Conservation (phyloP, 1,140 invertebrate genomes). For the Saccostrea glomerata region DNA sequence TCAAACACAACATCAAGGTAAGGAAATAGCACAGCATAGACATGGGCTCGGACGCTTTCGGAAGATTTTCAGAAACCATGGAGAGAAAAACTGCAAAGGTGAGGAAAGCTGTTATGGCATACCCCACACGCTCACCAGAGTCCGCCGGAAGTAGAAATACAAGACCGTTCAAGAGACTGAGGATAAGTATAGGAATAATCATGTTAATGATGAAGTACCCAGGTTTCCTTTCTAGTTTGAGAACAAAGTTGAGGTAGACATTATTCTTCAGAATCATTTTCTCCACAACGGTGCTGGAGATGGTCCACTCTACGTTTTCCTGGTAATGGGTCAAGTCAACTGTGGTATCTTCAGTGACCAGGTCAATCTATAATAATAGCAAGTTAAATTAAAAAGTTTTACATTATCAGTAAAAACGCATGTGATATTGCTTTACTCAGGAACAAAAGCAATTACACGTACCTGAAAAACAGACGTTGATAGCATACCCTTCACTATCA, state of each 20-base stretch:
- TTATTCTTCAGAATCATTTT: background rate
- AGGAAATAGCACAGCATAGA: constrained; percentile 76
- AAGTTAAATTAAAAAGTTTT: too few species aligned
- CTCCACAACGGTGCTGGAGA: constrained; percentile 8
- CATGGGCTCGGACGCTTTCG: constrained; percentile 81
- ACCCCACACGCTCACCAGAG: constrained; percentile 82
- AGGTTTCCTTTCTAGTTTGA: constrained; percentile 64
- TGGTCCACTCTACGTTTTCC: constrained; percentile 43
- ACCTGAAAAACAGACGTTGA: too few species aligned
- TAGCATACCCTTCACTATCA: too few species aligned
- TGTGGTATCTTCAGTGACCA: background rate
- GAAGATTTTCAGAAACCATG: constrained; percentile 82
- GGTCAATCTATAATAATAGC: background rate
- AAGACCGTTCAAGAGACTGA: constrained; percentile 81
- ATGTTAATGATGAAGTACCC: constrained; percentile 81
- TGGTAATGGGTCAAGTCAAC: constrained; percentile 32
- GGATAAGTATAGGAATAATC: constrained; percentile 82
- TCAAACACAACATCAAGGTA: constrained; percentile 46
- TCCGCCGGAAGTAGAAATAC: constrained; percentile 83
- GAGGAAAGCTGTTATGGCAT: constrained; percentile 82
- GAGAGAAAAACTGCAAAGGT: constrained; percentile 83
- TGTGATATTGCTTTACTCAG: too few species aligned
- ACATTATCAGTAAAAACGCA: too few species aligned
- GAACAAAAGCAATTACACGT: too few species aligned
- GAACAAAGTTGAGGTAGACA: constrained; percentile 48